Percentiles rank a stretch among this genome's conserved stretches.
Evolutionary conservation across 2,113 vertebrate species (phyloP).

Genomic region (Neomonachus schauinslandi): DNA sequence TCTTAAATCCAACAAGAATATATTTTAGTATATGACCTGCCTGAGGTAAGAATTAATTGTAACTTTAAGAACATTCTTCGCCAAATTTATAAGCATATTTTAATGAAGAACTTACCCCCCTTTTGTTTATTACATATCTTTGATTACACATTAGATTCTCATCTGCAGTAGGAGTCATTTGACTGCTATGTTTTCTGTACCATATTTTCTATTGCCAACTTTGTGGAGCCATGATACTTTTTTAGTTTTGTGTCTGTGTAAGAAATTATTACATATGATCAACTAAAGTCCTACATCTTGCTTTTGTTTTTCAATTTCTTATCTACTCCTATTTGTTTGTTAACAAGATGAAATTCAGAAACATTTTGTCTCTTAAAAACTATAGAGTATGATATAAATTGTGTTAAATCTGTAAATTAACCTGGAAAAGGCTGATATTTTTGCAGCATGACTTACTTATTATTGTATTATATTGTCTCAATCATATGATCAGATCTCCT

Average conservation of each 20-base stretch:
- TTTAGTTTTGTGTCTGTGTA: not conserved
- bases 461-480: not conserved
- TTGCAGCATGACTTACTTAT: not conserved
- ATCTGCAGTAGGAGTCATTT: not conserved
- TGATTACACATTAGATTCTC: not conserved
- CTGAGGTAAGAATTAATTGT: not conserved
- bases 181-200: not conserved
- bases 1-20: not conserved
- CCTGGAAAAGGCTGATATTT: not conserved
- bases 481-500: not conserved
- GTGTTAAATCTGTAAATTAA: not conserved
- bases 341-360: not conserved
- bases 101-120: not conserved
- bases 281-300: not conserved
- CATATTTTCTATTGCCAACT: not conserved
- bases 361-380: not conserved
- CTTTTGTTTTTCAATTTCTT: not conserved
- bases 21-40: not conserved
- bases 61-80: not conserved
- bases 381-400: not conserved
- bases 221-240: not conserved
- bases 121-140: not conserved
- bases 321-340: not conserved
- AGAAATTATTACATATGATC: not conserved
- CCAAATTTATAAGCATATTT: not conserved